Percentiles rank a stretch among this genome's conserved stretches.
phyloP scores from a whole-genome alignment of 2,797 vertebrate genomes.

The Rhabdomys pumilio region DNA sequence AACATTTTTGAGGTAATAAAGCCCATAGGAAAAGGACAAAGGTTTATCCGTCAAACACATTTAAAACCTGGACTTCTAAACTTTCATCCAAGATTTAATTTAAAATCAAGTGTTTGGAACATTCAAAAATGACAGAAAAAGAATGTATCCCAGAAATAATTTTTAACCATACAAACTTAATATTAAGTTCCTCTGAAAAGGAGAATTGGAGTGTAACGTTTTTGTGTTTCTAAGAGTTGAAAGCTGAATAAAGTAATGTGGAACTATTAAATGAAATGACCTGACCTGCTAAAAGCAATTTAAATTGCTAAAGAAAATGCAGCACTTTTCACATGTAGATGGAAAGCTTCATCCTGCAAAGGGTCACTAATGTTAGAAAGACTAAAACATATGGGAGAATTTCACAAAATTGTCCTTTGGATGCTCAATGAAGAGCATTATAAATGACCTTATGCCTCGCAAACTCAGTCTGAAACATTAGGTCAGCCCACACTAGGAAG shows the following conservation, averaged over 20 bases:
- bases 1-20: not conserved
- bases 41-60: not conserved
- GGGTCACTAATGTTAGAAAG: constrained; percentile 75
- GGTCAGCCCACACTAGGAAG: constrained; percentile 30
- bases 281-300: constrained; percentile 83
- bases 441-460: constrained; percentile 66
- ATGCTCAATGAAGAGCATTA: constrained; percentile 58
- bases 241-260: constrained; percentile 77
- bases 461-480: constrained; percentile 62
- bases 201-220: constrained; percentile 69
- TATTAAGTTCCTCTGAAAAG: constrained; percentile 62
- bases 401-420: constrained; percentile 71
- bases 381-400: constrained; percentile 66
- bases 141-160: constrained; percentile 5
- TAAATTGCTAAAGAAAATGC: constrained; percentile 79
- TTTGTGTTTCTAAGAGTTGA: constrained; percentile 76
- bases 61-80: constrained; percentile 59
- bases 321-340: constrained; percentile 74
- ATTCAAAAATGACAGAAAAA: constrained; percentile 11
- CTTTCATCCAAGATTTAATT: constrained; percentile 55
- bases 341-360: constrained; percentile 72
- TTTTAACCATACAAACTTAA: constrained; percentile 34
- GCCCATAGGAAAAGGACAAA: not conserved
- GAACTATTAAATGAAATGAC: constrained; percentile 82
- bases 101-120: not conserved